phyloP scores from a whole-genome alignment of 2,113 vertebrate species.

The Tamias sibiricus region DNA sequence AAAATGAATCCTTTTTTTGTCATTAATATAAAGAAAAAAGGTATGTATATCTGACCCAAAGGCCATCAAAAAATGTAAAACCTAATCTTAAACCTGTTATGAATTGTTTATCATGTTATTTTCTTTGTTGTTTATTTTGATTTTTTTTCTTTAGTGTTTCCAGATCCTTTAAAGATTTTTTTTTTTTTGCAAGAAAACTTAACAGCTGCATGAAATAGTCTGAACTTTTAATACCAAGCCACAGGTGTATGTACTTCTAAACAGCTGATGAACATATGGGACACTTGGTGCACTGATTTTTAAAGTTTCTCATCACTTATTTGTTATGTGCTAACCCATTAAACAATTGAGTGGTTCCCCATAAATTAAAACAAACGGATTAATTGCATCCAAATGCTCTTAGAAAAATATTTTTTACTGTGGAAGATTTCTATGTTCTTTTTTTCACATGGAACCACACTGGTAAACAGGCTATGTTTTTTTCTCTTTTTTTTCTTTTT shows the following conservation, averaged over 20 bases:
- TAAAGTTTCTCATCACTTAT: slow-evolving; percentile 67
- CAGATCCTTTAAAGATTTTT: background rate
- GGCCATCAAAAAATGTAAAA: background rate
- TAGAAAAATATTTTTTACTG: slow-evolving; percentile 52
- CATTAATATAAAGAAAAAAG: background rate
- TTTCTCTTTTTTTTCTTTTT: background rate
- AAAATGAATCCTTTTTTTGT: background rate
- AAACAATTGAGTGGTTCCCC: slow-evolving; percentile 66
- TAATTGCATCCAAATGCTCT: slow-evolving; percentile 57
- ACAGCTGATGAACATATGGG: slow-evolving; percentile 63
- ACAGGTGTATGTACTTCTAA: slow-evolving; percentile 55
- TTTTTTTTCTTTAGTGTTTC: background rate
- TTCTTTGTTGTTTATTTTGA: background rate
- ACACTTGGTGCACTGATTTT: slow-evolving; percentile 52
- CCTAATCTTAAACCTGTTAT: background rate
- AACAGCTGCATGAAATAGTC: background rate
- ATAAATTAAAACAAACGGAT: slow-evolving; percentile 70
- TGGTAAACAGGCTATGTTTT: background rate
- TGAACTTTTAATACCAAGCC: slow-evolving; percentile 20
- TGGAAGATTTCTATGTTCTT: background rate
- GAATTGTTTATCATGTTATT: background rate
- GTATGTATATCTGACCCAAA: slow-evolving; percentile 20
- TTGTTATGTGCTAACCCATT: slow-evolving; percentile 37
- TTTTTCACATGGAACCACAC: background rate
- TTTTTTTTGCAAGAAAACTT: slow-evolving; percentile 9